These are phyloP conservation scores for Orthonevra nobilis DNA, from an alignment of 2,888 invertebrate species.

Conservation along the genomic window DNA sequence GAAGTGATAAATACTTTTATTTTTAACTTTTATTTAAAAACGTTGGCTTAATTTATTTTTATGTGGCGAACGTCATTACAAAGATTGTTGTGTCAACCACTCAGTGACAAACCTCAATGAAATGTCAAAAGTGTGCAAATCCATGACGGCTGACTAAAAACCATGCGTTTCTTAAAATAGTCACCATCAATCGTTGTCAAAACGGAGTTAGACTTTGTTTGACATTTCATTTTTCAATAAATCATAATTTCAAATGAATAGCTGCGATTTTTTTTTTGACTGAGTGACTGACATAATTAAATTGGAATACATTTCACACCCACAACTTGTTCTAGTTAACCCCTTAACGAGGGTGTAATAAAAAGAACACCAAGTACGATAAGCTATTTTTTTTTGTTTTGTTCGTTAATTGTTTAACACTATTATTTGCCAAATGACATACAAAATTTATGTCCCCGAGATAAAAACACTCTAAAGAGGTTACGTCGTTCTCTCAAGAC, in stretches of 20 bases:
- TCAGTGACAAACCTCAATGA: too few species aligned
- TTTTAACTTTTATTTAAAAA: too few species aligned
- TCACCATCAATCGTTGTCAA: too few species aligned
- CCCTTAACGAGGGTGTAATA: slow-evolving; percentile 53
- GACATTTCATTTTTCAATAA: too few species aligned
- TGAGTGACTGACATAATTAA: slow-evolving; percentile 76
- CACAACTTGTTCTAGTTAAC: slow-evolving; percentile 58
- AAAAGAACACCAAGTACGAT: slow-evolving; percentile 63
- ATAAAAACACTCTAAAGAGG: slow-evolving; percentile 68
- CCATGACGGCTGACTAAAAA: too few species aligned
- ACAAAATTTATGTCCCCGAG: slow-evolving; percentile 72
- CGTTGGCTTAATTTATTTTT: too few species aligned
- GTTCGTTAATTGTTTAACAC: slow-evolving; percentile 72
- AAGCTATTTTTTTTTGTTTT: slow-evolving; percentile 69
- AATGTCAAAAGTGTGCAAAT: too few species aligned
- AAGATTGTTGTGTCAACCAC: too few species aligned
- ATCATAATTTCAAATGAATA: slow-evolving; percentile 9
- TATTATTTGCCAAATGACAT: slow-evolving; percentile 73
- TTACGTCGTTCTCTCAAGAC: slow-evolving; percentile 37
- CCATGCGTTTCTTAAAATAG: too few species aligned
- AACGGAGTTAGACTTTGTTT: too few species aligned
- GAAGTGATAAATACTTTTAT: too few species aligned
- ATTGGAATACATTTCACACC: slow-evolving; percentile 71
- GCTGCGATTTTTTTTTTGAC: slow-evolving; percentile 9
- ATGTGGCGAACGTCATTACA: too few species aligned